phyloP scores from a whole-genome alignment of 2,113 vertebrate species.

The Chitala chitala region DNA sequence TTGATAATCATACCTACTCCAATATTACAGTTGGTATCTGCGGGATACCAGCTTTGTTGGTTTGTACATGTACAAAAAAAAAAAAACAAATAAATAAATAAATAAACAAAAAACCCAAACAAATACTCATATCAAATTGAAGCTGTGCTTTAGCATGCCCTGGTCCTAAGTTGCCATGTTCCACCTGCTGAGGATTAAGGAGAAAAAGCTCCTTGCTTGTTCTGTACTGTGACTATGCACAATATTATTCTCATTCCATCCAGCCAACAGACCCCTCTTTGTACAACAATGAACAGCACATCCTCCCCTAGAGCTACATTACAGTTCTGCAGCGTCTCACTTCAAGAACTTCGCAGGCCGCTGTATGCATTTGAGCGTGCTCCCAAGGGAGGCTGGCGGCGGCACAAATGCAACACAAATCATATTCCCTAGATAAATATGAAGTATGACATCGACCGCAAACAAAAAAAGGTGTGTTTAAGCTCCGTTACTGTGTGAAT shows the following conservation, averaged over 20 bases:
- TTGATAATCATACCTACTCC: not conserved
- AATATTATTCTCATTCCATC: conserved; percentile 2
- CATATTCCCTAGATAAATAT: not conserved
- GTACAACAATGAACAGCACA: not conserved
- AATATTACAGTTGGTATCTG: too few species aligned
- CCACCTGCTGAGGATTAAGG: not conserved
- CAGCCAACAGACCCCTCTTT: not conserved
- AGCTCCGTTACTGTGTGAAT: not conserved
- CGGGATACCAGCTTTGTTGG: too few species aligned
- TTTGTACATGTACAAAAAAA: not conserved
- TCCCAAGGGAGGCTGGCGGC: not conserved
- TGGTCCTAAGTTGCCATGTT: not conserved
- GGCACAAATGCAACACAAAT: not conserved
- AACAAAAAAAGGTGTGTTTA: not conserved
- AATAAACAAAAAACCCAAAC: not conserved
- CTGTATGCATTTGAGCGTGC: not conserved
- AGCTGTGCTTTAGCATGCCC: not conserved
- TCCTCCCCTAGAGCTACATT: not conserved
- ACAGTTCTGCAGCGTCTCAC: not conserved
- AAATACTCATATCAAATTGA: not conserved
- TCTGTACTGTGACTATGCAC: not conserved
- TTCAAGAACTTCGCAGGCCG: not conserved
- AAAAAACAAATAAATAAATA: not conserved
- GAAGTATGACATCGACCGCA: not conserved
- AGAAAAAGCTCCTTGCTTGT: not conserved